phyloP scores from a whole-genome alignment of 2,113 vertebrate genomes.

The Benitochromis conjunctus region DNA sequence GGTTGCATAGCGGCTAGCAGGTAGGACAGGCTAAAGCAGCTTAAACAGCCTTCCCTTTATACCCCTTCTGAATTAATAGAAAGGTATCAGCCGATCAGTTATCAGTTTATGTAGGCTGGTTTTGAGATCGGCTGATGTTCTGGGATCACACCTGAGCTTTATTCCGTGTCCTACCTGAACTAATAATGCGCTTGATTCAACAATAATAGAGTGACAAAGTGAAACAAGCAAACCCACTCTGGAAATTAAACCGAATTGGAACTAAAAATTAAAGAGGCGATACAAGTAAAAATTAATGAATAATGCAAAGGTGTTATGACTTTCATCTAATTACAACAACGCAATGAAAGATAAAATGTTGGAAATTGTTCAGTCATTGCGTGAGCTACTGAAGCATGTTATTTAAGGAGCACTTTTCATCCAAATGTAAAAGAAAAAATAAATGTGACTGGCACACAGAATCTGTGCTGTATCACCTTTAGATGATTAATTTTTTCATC shows the following conservation, averaged over 20 bases:
- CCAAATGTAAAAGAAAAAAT: not conserved
- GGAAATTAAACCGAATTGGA: not conserved
- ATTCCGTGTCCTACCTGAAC: not conserved
- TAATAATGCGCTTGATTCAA: fast-evolving
- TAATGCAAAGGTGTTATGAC: not conserved
- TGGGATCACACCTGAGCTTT: not conserved
- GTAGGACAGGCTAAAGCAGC: not conserved
- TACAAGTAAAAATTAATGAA: not conserved
- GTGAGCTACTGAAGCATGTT: not conserved
- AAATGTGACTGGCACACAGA: not conserved
- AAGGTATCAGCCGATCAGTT: not conserved
- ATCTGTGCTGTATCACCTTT: not conserved
- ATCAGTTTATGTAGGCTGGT: not conserved
- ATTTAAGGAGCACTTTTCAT: not conserved
- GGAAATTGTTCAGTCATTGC: not conserved
- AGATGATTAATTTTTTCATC: not conserved
- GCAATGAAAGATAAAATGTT: not conserved
- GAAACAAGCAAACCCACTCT: not conserved
- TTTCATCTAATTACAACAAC: not conserved
- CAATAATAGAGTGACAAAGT: not conserved
- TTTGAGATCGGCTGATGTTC: not conserved
- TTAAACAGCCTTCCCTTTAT: not conserved
- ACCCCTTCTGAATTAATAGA: not conserved
- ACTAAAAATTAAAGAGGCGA: not conserved
- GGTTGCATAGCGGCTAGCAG: not conserved